A percentile compares a stretch with the other conserved stretches of the same genome.
phyloP scores from a whole-genome alignment of 64 coral and sea anemone genomes.

The Trachythela sp. region DNA sequence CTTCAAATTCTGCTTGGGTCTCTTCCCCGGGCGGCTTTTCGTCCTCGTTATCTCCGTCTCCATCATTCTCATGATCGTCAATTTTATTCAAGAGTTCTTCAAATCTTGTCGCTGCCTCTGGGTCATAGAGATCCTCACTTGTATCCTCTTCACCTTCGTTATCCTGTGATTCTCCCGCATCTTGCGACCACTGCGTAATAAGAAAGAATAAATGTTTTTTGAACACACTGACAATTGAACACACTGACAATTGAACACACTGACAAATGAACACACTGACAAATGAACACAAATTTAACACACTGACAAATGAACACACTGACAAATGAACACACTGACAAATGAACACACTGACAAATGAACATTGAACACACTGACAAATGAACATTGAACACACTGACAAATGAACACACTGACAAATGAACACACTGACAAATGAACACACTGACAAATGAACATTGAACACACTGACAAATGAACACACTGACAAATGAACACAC shows the following conservation, averaged over 20 bases:
- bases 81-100: constrained; percentile 91
- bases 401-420: too few relatives aligned
- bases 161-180: not conserved
- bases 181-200: not conserved
- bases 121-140: constrained; percentile 6
- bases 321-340: too few relatives aligned
- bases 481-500: not conserved
- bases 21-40: constrained; percentile 18
- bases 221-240: not conserved
- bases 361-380: too few relatives aligned
- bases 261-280: not conserved
- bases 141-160: constrained; percentile 12
- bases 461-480: not conserved
- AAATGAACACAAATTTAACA: too few relatives aligned
- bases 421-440: too few relatives aligned
- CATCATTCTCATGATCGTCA: too few relatives aligned
- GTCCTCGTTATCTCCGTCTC: too few relatives aligned
- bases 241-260: not conserved
- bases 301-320: too few relatives aligned
- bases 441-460: not conserved
- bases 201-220: not conserved
- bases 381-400: too few relatives aligned
- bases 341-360: too few relatives aligned
- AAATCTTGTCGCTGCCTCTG: constrained; percentile 61
- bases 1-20: not conserved